Conservation (phyloP, 1,140 invertebrate genomes). For the Mactra quadrangularis region DNA sequence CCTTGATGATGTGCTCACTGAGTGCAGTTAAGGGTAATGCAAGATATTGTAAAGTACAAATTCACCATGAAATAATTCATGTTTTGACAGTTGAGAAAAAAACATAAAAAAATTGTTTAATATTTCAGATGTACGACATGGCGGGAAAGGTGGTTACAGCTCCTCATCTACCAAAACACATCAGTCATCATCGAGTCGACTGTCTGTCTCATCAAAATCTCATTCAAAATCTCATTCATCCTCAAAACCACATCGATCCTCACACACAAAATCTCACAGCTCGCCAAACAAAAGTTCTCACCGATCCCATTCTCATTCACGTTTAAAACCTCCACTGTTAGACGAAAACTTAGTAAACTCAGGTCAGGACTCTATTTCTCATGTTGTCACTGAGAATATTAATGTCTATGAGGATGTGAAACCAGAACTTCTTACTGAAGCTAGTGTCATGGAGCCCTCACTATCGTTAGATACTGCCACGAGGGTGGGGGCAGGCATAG, state of each 20-base stretch:
- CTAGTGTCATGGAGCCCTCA: constrained; percentile 78
- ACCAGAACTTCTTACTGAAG: constrained; percentile 70
- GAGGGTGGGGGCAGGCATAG: constrained; percentile 62
- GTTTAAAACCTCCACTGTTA: constrained; percentile 16
- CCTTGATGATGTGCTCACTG: no score
- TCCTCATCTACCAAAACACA: constrained; percentile 36
- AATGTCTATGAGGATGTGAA: constrained; percentile 26
- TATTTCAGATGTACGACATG: constrained; percentile 53
- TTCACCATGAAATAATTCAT: no score
- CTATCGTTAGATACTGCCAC: constrained; percentile 65
- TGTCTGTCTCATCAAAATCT: constrained; percentile 51
- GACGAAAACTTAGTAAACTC: constrained; percentile 36
- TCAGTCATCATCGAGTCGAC: constrained; percentile 37
- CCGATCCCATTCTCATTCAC: constrained; percentile 27
- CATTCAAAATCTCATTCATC: constrained; percentile 51
- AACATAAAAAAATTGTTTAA: no score
- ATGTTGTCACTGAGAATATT: background rate
- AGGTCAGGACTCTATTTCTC: constrained; percentile 3
- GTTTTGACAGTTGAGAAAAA: no score
- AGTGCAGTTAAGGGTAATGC: no score
- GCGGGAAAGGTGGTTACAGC: constrained; percentile 23
- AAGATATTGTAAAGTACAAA: no score
- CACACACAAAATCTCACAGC: constrained; percentile 38
- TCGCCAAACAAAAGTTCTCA: constrained; percentile 46
- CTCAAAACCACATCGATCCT: constrained; percentile 35